Evolutionary conservation across 2,113 vertebrate species (phyloP).

Genomic region (Paramisgurnus dabryanus): DNA sequence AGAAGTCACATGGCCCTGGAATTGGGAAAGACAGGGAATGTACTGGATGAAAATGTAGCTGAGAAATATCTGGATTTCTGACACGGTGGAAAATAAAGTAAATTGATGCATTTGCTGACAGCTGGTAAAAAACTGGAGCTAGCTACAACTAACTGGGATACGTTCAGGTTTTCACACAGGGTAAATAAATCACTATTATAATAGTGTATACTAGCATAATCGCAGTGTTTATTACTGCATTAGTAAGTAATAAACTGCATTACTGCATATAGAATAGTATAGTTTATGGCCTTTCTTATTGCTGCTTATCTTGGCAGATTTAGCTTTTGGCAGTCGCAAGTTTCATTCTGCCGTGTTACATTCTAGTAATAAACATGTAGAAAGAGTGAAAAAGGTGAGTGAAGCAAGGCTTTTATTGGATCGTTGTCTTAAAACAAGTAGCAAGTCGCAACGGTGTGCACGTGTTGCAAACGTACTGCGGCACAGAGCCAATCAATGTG

Average conservation of each 20-base stretch:
- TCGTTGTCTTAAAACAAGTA: too few species aligned
- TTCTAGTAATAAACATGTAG: background rate
- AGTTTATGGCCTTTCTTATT: background rate
- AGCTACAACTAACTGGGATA: conserved; percentile 26
- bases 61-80: conserved; percentile 8
- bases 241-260: too few species aligned
- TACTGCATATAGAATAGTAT: too few species aligned
- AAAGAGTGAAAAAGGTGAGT: background rate
- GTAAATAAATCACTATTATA: background rate
- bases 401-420: too few species aligned
- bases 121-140: conserved; percentile 23
- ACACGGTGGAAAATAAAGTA: conserved; percentile 10
- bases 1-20: conserved; percentile 8
- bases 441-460: background rate
- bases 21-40: conserved; percentile 9
- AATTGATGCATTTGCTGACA: conserved; percentile 7
- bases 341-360: background rate
- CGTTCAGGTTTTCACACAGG: background rate
- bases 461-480: background rate
- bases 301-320: background rate
- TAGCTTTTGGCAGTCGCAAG: background rate
- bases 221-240: too few species aligned
- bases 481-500: background rate
- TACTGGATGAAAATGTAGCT: conserved; percentile 42
- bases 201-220: too few species aligned